phyloP scores from a whole-genome alignment of 2,888 invertebrate species.

The Caprella mutica region DNA sequence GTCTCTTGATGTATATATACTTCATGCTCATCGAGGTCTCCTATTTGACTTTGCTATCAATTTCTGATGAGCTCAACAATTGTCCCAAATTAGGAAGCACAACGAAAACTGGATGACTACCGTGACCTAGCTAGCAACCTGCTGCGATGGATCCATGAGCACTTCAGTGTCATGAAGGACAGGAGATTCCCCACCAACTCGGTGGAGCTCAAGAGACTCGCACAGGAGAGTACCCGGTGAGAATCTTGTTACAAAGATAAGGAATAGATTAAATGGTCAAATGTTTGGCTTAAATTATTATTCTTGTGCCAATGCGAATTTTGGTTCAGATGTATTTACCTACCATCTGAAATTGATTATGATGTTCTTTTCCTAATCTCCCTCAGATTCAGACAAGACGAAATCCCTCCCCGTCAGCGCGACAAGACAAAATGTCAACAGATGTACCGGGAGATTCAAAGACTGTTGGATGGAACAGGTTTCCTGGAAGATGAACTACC shows the following conservation, averaged over 20 bases:
- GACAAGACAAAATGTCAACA: constrained; percentile 80
- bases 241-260: too few relatives aligned
- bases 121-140: constrained; percentile 75
- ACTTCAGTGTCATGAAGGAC: constrained; percentile 63
- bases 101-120: constrained; percentile 81
- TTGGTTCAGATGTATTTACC: too few relatives aligned
- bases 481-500: constrained; percentile 69
- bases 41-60: too few relatives aligned
- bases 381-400: constrained; percentile 72
- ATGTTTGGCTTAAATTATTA: too few relatives aligned
- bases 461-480: constrained; percentile 25
- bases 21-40: too few relatives aligned
- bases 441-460: constrained; percentile 58
- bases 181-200: constrained; percentile 29
- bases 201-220: constrained; percentile 32
- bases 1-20: background rate
- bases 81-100: constrained; percentile 68
- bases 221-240: constrained; percentile 31
- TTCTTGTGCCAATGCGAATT: too few relatives aligned
- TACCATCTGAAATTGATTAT: too few relatives aligned
- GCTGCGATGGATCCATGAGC: constrained; percentile 84
- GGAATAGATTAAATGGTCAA: too few relatives aligned
- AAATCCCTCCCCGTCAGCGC: constrained; percentile 77
- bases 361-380: too few relatives aligned
- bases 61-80: too few relatives aligned